Percentiles rank a stretch among this genome's conserved stretches.
Evolutionary conservation across 1,140 invertebrate species (phyloP).

Genomic region (Bombus superbus): DNA sequence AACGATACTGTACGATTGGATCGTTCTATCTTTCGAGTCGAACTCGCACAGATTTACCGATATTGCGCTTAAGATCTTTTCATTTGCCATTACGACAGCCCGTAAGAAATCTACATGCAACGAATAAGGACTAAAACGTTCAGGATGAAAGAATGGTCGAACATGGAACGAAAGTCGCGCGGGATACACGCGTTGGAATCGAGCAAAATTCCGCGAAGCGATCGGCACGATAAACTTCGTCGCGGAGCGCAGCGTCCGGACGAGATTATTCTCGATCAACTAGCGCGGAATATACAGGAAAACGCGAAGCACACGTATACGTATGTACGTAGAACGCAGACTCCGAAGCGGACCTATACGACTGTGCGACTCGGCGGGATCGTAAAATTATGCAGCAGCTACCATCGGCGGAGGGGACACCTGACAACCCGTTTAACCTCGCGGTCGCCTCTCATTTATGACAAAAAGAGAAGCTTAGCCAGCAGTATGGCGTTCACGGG

Average conservation of each 20-base stretch:
- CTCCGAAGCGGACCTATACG: background rate
- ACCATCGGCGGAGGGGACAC: slow-evolving; percentile 70
- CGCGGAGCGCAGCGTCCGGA: background rate
- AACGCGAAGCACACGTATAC: background rate
- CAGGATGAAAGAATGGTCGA: too few relatives aligned
- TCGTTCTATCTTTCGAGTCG: too few relatives aligned
- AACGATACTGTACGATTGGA: too few relatives aligned
- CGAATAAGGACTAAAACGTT: background rate
- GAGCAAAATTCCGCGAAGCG: slow-evolving; percentile 19
- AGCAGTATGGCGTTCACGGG: slow-evolving; percentile 74
- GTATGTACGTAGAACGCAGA: background rate
- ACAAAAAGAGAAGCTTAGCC: slow-evolving; percentile 76
- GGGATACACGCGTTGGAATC: background rate
- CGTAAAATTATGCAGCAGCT: slow-evolving; percentile 77
- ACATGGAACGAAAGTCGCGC: background rate
- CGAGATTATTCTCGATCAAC: slow-evolving; percentile 17
- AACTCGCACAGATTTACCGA: too few relatives aligned
- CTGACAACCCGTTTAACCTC: slow-evolving; percentile 80
- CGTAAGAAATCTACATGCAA: too few relatives aligned
- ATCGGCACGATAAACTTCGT: slow-evolving; percentile 25
- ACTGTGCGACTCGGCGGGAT: slow-evolving; percentile 55
- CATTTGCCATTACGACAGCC: too few relatives aligned
- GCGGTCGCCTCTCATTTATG: slow-evolving; percentile 73
- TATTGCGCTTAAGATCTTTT: too few relatives aligned
- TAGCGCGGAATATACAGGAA: background rate